A percentile compares a stretch with the other conserved stretches of the same genome.
Conservation (phyloP, 2,797 vertebrate genomes). For the Yasuhikotakia modesta region DNA sequence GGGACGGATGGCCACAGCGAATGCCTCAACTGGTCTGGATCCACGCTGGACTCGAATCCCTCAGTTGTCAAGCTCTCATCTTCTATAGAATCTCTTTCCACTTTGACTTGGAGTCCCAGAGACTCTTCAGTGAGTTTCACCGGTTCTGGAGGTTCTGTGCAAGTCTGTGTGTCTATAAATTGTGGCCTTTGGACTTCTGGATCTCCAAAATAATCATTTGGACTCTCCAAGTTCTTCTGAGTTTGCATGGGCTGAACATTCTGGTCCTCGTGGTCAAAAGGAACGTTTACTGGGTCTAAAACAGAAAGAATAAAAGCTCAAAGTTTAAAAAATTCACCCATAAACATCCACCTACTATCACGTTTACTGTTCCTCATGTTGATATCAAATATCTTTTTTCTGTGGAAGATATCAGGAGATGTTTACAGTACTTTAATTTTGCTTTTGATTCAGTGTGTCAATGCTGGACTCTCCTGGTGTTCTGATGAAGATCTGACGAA, state of each 20-base stretch:
- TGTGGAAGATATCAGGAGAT: not conserved
- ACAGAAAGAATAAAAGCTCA: not conserved
- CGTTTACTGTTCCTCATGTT: not conserved
- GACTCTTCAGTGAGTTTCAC: conserved; percentile 14
- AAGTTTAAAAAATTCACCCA: not conserved
- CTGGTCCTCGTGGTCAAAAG: not conserved
- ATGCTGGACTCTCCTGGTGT: not conserved
- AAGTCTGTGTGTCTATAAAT: conserved; percentile 10
- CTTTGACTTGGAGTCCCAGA: conserved; percentile 60
- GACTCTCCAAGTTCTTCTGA: conserved; percentile 25
- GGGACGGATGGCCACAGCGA: conserved; percentile 55
- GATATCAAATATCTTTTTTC: not conserved
- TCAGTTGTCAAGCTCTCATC: conserved; percentile 55
- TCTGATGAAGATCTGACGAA: not conserved
- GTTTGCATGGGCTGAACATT: not conserved
- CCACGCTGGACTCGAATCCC: conserved; percentile 37
- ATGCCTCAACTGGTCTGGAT: conserved; percentile 19
- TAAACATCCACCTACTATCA: not conserved
- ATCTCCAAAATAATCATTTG: conserved; percentile 19
- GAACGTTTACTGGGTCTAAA: conserved; percentile 8
- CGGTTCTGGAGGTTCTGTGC: conserved; percentile 45
- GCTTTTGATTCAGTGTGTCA: not conserved
- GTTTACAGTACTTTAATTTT: no score
- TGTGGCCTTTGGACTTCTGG: not conserved
- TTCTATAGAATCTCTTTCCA: conserved; percentile 56